Percentiles rank a stretch among this genome's conserved stretches.
Evolutionary conservation across 2,113 vertebrate species (phyloP).

Genomic region (Apeltes quadracus): DNA sequence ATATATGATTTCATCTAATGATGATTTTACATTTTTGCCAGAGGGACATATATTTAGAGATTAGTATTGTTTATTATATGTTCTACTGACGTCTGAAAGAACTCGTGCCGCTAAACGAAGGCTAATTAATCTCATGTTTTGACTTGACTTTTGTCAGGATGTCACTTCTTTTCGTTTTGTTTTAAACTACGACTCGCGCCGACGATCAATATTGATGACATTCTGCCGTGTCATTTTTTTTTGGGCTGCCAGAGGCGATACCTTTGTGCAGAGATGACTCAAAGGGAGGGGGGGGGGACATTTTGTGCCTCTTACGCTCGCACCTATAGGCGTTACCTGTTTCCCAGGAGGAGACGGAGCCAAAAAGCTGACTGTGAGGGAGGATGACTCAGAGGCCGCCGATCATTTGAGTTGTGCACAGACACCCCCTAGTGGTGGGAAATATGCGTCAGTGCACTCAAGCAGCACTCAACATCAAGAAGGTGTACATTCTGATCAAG

Average conservation of each 20-base stretch:
- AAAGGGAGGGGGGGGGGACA: slow-evolving; percentile 34
- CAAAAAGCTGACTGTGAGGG: slow-evolving; percentile 10
- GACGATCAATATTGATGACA: slow-evolving; percentile 2
- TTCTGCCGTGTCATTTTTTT: neutral
- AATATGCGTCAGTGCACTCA: slow-evolving; percentile 6
- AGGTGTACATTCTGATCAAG: slow-evolving; percentile 20
- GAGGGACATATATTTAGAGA: neutral
- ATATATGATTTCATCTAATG: neutral
- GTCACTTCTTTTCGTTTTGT: neutral
- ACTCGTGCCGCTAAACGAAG: neutral
- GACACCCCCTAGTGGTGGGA: slow-evolving; percentile 72
- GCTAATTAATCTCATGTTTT: neutral
- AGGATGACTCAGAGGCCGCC: slow-evolving; percentile 52
- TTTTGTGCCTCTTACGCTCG: slow-evolving; percentile 4
- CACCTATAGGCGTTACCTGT: slow-evolving; percentile 37
- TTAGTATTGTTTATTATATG: neutral
- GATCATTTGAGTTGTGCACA: slow-evolving; percentile 57
- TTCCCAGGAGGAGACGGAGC: slow-evolving; percentile 9
- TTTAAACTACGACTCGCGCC: neutral
- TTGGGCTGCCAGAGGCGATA: slow-evolving; percentile 32
- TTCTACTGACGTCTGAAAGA: neutral
- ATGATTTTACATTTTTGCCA: neutral
- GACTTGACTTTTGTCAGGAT: neutral
- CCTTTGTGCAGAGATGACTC: slow-evolving; percentile 52
- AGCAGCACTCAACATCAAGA: slow-evolving; percentile 24